Base-by-base conservation (phyloP, 2,888 invertebrate genomes). In the Ophion costatus region DNA sequence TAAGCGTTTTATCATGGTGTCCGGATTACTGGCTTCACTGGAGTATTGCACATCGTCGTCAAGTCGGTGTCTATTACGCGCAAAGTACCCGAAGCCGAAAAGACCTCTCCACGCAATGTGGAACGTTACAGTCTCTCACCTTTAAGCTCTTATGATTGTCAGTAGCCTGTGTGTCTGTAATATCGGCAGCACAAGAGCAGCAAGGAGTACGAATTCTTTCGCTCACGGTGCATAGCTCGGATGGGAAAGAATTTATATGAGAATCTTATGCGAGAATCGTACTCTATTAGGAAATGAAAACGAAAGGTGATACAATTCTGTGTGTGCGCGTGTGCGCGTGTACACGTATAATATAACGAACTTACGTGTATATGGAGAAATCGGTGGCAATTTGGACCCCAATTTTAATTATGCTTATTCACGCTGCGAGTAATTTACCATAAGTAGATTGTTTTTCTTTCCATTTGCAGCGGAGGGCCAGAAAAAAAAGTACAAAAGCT, bases 231-330 rank as follows among this genome's bases (percentile, higher is more conserved):
- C 71, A 74, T 74, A 22, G 38, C 59, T 22, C 24, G 83, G 82
- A 85, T 87, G 87, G 84, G 85, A 86, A 85, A 86, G 64, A 86
- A 85, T 86, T 87, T 84, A 78, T 86, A 87, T 87, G 84, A 85
- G 79, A 87, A 71, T 69, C 78, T 74, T 57, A 69, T 78, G 80
- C 64, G 24, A 20, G 51, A 59, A 61, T 24, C 80, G 73, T 71
- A 63, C 73, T 84, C 67, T 81, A 81, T 84, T 81, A 78, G 69
- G 66, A 71, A 84, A 81, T 64, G 78, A 84, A 84, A 84, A 81
- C 57, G 84, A 84, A 84, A 84, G 80, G 84, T 84, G 78, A 84
- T 81, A 78, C 69, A 80, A 67, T 29, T 11, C 33, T 20, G 20
- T 22, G 51, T 74, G 67, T 22, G 20, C 11, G 20, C 10, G 14